These are phyloP conservation scores for Seriola rivoliana DNA, from an alignment of 2,113 vertebrate genomes.

Conservation along the genomic window DNA sequence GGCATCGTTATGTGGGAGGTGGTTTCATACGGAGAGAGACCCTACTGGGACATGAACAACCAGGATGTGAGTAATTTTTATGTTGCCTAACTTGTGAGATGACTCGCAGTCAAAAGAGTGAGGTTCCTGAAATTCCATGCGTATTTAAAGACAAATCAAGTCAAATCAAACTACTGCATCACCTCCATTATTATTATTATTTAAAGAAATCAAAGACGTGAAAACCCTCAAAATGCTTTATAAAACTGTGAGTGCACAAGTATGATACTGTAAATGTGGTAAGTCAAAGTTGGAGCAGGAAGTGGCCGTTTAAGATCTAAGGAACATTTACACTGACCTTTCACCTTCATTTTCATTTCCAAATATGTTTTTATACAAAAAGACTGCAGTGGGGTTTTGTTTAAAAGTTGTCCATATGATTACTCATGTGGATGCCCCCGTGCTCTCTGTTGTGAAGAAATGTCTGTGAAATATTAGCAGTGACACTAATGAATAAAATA, in stretches of 20 bases:
- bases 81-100: neutral
- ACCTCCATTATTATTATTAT: neutral
- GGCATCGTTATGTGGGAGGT: conserved; percentile 99
- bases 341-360: conserved; percentile 4
- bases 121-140: neutral
- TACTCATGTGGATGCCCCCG: neutral
- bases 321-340: conserved; percentile 13
- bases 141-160: conserved; percentile 9
- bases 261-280: neutral
- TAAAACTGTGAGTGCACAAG: neutral
- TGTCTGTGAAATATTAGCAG: neutral
- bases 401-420: neutral
- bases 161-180: neutral
- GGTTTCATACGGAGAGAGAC: conserved; percentile 96
- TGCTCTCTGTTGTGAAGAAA: neutral
- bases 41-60: conserved; percentile 99
- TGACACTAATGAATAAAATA: neutral
- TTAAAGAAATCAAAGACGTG: neutral
- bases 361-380: conserved; percentile 23
- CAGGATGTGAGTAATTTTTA: conserved; percentile 90
- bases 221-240: neutral
- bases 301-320: neutral
- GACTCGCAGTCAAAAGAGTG: neutral
- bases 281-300: neutral
- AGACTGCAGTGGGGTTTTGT: neutral